phyloP scores from a whole-genome alignment of 2,797 vertebrate species.

The Urocyon cinereoargenteus region DNA sequence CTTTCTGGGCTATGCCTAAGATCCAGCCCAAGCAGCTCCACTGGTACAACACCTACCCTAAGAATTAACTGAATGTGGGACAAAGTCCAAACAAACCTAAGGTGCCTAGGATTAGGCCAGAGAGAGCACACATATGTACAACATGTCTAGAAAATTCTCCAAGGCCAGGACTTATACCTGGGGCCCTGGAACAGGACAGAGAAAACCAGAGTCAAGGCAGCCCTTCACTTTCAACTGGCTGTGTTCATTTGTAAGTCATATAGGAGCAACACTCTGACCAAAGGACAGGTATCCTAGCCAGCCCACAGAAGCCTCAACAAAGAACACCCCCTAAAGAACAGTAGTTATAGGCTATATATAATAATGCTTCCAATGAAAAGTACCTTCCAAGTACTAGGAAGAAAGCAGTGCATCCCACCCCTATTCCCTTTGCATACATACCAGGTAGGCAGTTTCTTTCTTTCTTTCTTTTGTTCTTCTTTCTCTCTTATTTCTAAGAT shows the following conservation, averaged over 20 bases:
- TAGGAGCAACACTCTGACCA: neutral
- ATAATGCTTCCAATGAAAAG: constrained; percentile 14
- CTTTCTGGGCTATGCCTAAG: constrained; percentile 45
- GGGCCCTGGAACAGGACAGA: neutral
- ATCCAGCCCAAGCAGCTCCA: neutral
- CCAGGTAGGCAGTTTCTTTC: neutral
- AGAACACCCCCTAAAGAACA: neutral
- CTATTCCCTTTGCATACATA: too few relatives aligned
- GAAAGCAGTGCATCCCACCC: neutral
- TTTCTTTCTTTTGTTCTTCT: too few relatives aligned
- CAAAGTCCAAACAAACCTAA: neutral
- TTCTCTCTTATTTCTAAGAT: neutral
- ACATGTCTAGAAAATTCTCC: neutral
- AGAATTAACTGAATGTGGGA: neutral
- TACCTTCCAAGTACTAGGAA: constrained; percentile 27
- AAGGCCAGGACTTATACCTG: neutral
- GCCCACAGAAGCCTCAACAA: neutral
- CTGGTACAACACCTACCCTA: neutral
- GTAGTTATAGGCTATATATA: neutral
- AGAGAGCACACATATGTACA: neutral
- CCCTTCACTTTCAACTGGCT: neutral
- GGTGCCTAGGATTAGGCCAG: neutral
- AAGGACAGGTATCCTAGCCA: neutral
- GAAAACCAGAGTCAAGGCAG: neutral
- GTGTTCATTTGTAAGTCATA: neutral